These are phyloP conservation scores for Craterocephalus amniculus DNA, from an alignment of 2,797 vertebrate species.

Conservation along the genomic window DNA sequence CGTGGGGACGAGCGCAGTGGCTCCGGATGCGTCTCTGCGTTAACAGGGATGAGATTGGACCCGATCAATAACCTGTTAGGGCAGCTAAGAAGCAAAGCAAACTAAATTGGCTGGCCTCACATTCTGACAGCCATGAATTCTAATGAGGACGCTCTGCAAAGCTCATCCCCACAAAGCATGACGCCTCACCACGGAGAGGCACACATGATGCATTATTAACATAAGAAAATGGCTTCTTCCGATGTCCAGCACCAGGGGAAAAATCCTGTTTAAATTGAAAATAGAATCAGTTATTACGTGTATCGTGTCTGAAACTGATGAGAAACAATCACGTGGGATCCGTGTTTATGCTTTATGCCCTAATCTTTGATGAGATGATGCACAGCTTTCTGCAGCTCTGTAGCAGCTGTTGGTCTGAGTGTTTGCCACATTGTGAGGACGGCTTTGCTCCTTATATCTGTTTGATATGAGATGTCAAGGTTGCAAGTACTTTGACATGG, in stretches of 20 bases:
- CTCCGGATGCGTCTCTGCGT: constrained; percentile 50
- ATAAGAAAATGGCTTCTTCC: constrained; percentile 28
- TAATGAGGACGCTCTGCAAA: constrained; percentile 68
- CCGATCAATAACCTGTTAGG: constrained; percentile 80
- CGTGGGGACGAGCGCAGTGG: not conserved
- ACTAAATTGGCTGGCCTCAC: constrained; percentile 59
- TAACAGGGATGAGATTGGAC: constrained; percentile 62
- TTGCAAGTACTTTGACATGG: constrained; percentile 34
- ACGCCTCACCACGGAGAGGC: constrained; percentile 22
- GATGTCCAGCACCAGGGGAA: not conserved
- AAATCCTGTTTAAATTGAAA: constrained; percentile 10
- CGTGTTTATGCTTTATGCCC: not conserved
- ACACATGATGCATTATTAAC: constrained; percentile 38
- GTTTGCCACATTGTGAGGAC: constrained; percentile 19
- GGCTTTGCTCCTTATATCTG: constrained; percentile 18
- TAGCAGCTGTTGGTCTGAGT: constrained; percentile 49
- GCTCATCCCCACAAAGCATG: constrained; percentile 50
- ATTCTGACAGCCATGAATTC: constrained; percentile 72
- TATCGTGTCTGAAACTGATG: not conserved
- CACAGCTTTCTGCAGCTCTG: not conserved
- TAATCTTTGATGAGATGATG: constrained; percentile 1
- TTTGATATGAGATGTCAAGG: constrained; percentile 50
- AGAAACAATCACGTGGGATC: not conserved
- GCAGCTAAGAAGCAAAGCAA: constrained; percentile 66
- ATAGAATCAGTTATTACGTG: not conserved